A percentile compares a stretch with the other conserved stretches of the same genome.
phyloP scores from a whole-genome alignment of 1,140 invertebrate genomes.

The Euwallacea similis region DNA sequence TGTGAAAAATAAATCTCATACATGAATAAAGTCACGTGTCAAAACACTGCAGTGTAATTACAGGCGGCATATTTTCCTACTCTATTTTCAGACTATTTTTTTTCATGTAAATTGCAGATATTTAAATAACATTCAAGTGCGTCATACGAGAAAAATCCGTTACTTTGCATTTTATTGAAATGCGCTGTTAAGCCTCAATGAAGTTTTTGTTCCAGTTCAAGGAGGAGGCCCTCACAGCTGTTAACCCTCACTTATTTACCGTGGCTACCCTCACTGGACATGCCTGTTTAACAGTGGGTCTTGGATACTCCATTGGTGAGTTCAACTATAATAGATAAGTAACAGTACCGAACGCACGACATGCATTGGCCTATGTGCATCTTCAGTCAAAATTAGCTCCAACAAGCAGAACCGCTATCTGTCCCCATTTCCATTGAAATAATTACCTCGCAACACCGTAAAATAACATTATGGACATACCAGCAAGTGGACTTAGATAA shows the following conservation, averaged over 20 bases:
- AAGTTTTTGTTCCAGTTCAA: constrained; percentile 61
- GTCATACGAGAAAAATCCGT: too few relatives aligned
- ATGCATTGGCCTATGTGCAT: constrained; percentile 17
- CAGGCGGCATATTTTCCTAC: too few relatives aligned
- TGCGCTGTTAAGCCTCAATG: neutral
- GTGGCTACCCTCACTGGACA: constrained; percentile 95
- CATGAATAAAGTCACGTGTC: too few relatives aligned
- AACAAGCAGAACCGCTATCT: constrained; percentile 43
- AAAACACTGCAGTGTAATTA: too few relatives aligned
- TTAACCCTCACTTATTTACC: constrained; percentile 88
- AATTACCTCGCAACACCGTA: constrained; percentile 26
- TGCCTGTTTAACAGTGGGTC: constrained; percentile 75
- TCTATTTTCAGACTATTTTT: too few relatives aligned
- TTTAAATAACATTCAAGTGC: too few relatives aligned
- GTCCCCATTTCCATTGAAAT: constrained; percentile 45
- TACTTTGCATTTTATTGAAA: too few relatives aligned
- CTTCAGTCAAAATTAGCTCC: constrained; percentile 29
- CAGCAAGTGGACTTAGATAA: constrained; percentile 22
- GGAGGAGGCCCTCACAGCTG: constrained; percentile 64
- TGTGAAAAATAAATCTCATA: too few relatives aligned
- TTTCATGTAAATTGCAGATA: neutral
- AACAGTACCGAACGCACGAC: constrained; percentile 7
- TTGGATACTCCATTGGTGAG: constrained; percentile 73
- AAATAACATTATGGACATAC: constrained; percentile 27
- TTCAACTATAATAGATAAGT: constrained; percentile 16